These are phyloP conservation scores for Drosophila obscura DNA, from an alignment of 1,140 invertebrate genomes.

Conservation along the genomic window DNA sequence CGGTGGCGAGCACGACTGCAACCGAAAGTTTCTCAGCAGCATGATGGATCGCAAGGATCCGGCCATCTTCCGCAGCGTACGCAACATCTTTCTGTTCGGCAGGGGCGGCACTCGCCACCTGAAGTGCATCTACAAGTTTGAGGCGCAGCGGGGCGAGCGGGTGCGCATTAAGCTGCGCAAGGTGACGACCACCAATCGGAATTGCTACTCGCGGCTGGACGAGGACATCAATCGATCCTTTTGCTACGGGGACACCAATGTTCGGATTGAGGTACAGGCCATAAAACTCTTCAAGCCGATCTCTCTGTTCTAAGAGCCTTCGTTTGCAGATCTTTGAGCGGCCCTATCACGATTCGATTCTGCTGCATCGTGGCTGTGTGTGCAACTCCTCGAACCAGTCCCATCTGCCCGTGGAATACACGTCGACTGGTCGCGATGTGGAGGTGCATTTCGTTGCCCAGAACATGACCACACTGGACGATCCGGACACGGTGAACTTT, in stretches of 20 bases:
- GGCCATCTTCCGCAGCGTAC: slow-evolving; percentile 87
- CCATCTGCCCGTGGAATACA: slow-evolving; percentile 88
- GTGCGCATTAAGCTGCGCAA: slow-evolving; percentile 88
- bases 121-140: slow-evolving; percentile 93
- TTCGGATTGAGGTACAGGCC: slow-evolving; percentile 65
- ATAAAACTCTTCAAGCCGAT: background rate
- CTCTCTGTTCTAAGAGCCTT: background rate
- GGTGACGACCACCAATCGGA: slow-evolving; percentile 87
- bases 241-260: slow-evolving; percentile 87
- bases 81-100: slow-evolving; percentile 94
- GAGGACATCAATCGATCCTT: slow-evolving; percentile 89
- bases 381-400: slow-evolving; percentile 85
- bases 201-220: slow-evolving; percentile 86
- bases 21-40: slow-evolving; percentile 86
- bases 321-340: slow-evolving; percentile 87
- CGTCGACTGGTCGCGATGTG: slow-evolving; percentile 90
- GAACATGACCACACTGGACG: slow-evolving; percentile 92
- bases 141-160: slow-evolving; percentile 91
- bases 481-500: slow-evolving; percentile 92
- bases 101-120: slow-evolving; percentile 92
- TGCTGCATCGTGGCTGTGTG: slow-evolving; percentile 87
- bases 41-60: slow-evolving; percentile 86
- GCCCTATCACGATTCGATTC: slow-evolving; percentile 88
- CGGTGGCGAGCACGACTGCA: slow-evolving; percentile 84
- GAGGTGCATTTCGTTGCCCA: slow-evolving; percentile 92